A percentile compares a stretch with the other conserved stretches of the same genome.
These are phyloP conservation scores for Lemur catta DNA, from an alignment of 2,797 vertebrate genomes.

Conservation along the genomic window DNA sequence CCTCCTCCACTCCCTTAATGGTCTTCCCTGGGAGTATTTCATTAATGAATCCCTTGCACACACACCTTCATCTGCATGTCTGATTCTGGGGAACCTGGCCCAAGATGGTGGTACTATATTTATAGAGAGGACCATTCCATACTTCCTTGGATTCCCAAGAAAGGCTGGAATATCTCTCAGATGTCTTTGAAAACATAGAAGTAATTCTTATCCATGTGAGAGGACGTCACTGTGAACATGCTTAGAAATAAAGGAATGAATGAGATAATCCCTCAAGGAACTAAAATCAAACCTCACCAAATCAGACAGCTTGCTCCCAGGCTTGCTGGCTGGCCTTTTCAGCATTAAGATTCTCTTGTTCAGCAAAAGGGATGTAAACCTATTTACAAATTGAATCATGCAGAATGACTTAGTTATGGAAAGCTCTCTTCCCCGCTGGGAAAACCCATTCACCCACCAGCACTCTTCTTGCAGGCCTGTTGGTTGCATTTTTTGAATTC, in stretches of 20 bases:
- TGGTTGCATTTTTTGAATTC: slow-evolving; percentile 81
- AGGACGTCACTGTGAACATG: neutral
- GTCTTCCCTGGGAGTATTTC: neutral
- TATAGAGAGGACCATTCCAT: neutral
- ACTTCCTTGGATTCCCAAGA: neutral
- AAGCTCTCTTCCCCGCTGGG: neutral
- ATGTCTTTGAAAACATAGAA: neutral
- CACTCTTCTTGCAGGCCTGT: slow-evolving; percentile 77
- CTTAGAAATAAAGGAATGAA: neutral
- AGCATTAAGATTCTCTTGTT: neutral
- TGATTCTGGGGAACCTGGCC: neutral
- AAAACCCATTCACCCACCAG: slow-evolving; percentile 70
- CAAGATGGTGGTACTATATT: neutral
- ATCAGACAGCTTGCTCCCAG: neutral
- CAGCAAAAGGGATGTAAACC: neutral
- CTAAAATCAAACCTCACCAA: neutral
- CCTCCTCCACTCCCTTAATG: neutral
- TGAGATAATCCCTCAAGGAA: neutral
- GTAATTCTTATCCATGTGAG: neutral
- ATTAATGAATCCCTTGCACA: neutral
- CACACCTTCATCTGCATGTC: neutral
- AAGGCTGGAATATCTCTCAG: neutral
- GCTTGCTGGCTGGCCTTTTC: neutral
- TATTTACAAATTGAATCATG: neutral
- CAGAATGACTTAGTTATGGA: neutral